Conservation (phyloP, 2,797 vertebrate genomes). For the Picus viridis region DNA sequence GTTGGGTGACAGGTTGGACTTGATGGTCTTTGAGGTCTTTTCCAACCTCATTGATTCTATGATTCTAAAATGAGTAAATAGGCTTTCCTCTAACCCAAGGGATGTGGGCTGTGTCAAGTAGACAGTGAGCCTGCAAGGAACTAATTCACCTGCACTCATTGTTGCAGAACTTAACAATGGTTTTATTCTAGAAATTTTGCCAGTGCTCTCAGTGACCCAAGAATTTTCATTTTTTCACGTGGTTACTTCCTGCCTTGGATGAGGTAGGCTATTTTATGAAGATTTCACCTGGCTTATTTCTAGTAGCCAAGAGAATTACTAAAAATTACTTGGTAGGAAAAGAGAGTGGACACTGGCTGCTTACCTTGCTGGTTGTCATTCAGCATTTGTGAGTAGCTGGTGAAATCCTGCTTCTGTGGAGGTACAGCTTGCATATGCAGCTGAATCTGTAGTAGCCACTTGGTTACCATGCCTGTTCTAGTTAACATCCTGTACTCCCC, state of each 20-base stretch:
- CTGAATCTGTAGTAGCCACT: neutral
- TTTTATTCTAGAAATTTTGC: neutral
- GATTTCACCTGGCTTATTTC: neutral
- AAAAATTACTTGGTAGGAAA: rapidly evolving
- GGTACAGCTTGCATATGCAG: neutral
- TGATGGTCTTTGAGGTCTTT: no score
- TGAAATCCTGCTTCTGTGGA: neutral
- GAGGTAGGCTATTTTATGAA: neutral
- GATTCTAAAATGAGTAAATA: neutral
- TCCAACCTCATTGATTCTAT: no score
- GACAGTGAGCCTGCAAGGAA: neutral
- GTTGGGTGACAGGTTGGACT: no score
- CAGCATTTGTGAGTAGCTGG: neutral
- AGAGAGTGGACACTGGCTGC: neutral
- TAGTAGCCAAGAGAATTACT: neutral
- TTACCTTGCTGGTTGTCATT: neutral
- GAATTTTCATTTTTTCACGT: neutral
- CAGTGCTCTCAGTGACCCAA: neutral
- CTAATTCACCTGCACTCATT: neutral
- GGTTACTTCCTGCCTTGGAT: neutral
- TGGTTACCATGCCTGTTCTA: neutral
- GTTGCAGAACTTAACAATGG: neutral
- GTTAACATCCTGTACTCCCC: neutral
- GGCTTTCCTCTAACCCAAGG: neutral
- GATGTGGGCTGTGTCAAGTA: neutral